phyloP scores from a whole-genome alignment of 2,113 vertebrate species.

The Neotragus moschatus region DNA sequence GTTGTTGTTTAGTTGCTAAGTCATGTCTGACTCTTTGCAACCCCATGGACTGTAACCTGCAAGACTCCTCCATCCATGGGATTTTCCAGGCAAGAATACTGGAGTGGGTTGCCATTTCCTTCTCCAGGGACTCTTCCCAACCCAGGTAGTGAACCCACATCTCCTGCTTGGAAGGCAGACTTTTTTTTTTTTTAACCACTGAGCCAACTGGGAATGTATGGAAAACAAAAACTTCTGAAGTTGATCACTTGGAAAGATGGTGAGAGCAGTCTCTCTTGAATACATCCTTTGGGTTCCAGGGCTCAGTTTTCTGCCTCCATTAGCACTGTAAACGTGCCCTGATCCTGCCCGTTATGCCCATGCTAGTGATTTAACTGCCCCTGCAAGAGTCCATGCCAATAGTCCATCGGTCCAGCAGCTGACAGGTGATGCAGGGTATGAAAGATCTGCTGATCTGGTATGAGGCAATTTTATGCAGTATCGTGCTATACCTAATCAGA shows the following conservation, averaged over 20 bases:
- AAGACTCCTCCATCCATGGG: neutral
- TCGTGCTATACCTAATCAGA: neutral
- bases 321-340: no score
- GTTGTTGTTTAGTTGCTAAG: neutral
- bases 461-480: neutral
- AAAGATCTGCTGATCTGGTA: neutral
- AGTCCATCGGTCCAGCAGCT: neutral
- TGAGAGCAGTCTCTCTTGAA: neutral
- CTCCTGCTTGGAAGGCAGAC: neutral
- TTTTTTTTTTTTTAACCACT: neutral
- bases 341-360: no score
- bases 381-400: neutral
- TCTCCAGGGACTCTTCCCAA: neutral
- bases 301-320: neutral
- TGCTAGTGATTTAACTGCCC: neutral
- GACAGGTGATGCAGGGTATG: no score
- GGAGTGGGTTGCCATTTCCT: neutral
- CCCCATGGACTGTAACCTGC: neutral
- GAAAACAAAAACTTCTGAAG: neutral
- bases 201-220: neutral
- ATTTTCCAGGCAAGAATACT: neutral
- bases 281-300: neutral
- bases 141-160: neutral
- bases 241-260: neutral
- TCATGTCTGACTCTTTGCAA: neutral